A percentile compares a stretch with the other conserved stretches of the same genome.
phyloP scores from a whole-genome alignment of 1,140 invertebrate genomes.

The Drosophila quadrilineata region DNA sequence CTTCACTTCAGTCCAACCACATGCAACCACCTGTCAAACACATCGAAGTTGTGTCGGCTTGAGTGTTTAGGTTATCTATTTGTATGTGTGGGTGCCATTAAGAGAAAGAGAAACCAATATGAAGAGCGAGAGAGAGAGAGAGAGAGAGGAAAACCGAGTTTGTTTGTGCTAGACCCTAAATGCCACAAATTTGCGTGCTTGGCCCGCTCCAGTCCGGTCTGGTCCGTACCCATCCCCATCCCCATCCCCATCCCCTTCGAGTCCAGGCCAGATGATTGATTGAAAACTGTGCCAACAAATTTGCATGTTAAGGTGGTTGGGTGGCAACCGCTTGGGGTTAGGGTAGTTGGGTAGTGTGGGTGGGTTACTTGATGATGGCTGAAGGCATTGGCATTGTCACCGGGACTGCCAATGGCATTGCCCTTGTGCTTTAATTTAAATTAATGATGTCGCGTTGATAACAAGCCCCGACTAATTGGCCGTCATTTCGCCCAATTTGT shows the following conservation, averaged over 20 bases:
- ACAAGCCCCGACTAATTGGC: slow-evolving; percentile 70
- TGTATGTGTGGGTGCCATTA: slow-evolving; percentile 1
- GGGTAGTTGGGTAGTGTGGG: no score
- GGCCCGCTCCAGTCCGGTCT: slow-evolving; percentile 24
- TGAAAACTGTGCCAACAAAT: slow-evolving; percentile 73
- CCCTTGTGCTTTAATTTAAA: slow-evolving; percentile 64
- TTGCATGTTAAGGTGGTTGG: slow-evolving; percentile 42
- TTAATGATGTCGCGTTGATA: slow-evolving; percentile 72
- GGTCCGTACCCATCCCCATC: no score
- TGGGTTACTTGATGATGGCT: background rate
- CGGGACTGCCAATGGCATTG: slow-evolving; percentile 4
- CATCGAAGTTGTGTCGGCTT: slow-evolving; percentile 33
- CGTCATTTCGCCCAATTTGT: slow-evolving; percentile 57
- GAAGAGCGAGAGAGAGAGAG: no score
- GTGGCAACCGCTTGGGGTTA: background rate
- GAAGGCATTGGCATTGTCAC: background rate
- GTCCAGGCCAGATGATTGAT: slow-evolving; percentile 60
- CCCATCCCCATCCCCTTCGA: no score
- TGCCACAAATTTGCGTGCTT: slow-evolving; percentile 74
- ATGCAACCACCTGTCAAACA: slow-evolving; percentile 53
- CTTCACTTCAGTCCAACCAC: background rate
- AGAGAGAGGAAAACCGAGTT: slow-evolving; percentile 9
- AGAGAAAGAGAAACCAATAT: no score
- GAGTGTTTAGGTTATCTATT: slow-evolving; percentile 7
- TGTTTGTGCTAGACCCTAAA: slow-evolving; percentile 67